Evolutionary conservation across 2,113 vertebrate species (phyloP).

Genomic region (Campylomormyrus tamandua): DNA sequence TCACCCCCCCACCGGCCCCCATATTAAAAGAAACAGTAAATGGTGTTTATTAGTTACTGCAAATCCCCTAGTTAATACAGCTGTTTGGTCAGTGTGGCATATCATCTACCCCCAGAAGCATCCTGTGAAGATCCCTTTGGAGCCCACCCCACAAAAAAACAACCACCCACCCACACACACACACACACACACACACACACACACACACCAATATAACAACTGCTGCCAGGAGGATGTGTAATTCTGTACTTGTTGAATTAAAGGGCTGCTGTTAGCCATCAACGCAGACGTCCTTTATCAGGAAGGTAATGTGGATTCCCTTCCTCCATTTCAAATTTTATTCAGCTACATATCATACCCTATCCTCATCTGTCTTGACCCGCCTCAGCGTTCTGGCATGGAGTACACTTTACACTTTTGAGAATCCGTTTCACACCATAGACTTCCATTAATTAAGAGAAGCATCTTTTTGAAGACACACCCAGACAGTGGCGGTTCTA

Average conservation of each 20-base stretch:
- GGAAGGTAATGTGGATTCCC: not conserved
- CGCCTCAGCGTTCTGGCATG: too few species aligned
- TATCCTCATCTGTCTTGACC: not conserved
- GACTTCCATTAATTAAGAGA: too few species aligned
- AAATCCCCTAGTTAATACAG: not conserved
- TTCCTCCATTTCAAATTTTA: not conserved
- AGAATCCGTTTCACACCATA: too few species aligned
- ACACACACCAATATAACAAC: not conserved
- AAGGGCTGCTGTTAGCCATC: not conserved
- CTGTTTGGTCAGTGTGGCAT: not conserved
- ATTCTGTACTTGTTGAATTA: too few species aligned
- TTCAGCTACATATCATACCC: not conserved
- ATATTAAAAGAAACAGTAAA: conserved; percentile 15
- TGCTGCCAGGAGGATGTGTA: not conserved
- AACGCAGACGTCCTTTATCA: not conserved
- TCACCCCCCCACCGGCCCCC: not conserved
- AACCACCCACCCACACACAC: not conserved
- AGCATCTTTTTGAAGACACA: too few species aligned
- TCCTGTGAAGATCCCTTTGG: not conserved
- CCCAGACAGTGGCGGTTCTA: too few species aligned
- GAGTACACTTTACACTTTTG: too few species aligned
- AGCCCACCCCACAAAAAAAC: not conserved
- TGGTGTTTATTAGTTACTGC: not conserved
- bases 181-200: not conserved
- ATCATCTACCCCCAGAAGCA: not conserved